Evolutionary conservation across 2,113 vertebrate species (phyloP), one percentile per base, ranked within the genome.

Genomic region (Syngnathoides biaculeatus): DNA sequence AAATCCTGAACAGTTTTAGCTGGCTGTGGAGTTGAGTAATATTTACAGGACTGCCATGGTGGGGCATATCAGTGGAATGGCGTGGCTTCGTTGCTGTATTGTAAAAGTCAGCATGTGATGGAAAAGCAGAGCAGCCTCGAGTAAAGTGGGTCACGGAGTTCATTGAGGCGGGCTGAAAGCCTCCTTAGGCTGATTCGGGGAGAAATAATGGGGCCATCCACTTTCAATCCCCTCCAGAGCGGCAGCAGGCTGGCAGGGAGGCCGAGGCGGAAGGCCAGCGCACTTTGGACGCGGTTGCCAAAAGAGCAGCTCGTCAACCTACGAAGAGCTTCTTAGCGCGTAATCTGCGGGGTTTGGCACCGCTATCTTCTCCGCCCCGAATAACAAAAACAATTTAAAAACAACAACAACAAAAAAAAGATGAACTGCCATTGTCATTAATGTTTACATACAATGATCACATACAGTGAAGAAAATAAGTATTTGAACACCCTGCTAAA

Each of bases 171-270:
- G 68, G 24, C 74, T 85, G 77, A 86, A 84, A 71, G 75, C 77
- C 47, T 86, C 80, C 81, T 84, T 74, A 80, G 85, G 78, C 83
- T 87, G 87, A 88, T 87, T 83, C 80, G 80, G 80, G 87, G 80
- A 79, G 85, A 84, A 86, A 86, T 84, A 88, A 87, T 86, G 81
- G 80, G 87, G 83, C 76, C 87, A 88, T 68, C 55, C 39, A 65
- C 80, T 79, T 72, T 47, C 76, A 83, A 82, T 79, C 75, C 82
- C 78, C 77, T 79, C 73, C 42, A 78, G 72, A 84, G 63, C 65
- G 35, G 4, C 64, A 48, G 69, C 74, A 69, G 72, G 78, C 79
- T 73, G 71, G 76, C 79, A 69, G 72, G 69, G 69, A 73, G 68
- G 77, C 72, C 70, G 72, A 62, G 65, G 59, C 58, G 56, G 15